Evolutionary conservation across 2,797 vertebrate species (phyloP).

Genomic region (Sebastes flavidus): DNA sequence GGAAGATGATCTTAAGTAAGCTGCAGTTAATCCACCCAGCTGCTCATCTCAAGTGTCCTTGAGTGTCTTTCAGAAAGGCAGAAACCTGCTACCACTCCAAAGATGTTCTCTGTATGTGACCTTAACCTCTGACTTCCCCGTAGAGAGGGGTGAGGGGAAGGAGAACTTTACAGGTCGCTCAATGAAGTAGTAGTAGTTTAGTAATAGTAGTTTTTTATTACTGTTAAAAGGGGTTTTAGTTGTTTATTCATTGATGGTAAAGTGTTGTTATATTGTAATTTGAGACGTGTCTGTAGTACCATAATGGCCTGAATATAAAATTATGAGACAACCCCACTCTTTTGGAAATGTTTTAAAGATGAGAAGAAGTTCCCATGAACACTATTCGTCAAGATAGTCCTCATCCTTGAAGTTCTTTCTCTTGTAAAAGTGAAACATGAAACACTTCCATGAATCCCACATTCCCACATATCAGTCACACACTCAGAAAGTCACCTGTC

Average conservation of each 20-base stretch:
- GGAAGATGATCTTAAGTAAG: slow-evolving; percentile 30
- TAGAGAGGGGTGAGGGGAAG: neutral
- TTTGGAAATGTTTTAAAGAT: neutral
- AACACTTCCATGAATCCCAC: neutral
- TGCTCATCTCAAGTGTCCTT: slow-evolving; percentile 6
- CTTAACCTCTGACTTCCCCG: neutral
- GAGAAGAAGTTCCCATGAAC: neutral
- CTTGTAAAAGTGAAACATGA: neutral
- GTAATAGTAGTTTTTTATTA: neutral
- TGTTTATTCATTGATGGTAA: neutral
- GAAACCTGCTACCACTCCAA: neutral
- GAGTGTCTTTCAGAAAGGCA: slow-evolving; percentile 7
- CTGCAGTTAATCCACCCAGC: neutral
- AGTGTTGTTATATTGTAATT: neutral
- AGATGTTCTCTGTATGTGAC: neutral
- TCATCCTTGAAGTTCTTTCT: neutral
- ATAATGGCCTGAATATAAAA: neutral
- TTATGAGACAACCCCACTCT: neutral
- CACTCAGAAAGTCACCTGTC: neutral
- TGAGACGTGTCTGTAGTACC: rapidly evolving
- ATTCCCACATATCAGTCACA: neutral
- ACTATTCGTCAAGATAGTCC: neutral
- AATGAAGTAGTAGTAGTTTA: neutral
- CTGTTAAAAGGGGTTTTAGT: neutral
- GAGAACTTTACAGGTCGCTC: neutral